phyloP scores from a whole-genome alignment of 2,888 invertebrate species.

The Spatulosminthurus flaviceps region DNA sequence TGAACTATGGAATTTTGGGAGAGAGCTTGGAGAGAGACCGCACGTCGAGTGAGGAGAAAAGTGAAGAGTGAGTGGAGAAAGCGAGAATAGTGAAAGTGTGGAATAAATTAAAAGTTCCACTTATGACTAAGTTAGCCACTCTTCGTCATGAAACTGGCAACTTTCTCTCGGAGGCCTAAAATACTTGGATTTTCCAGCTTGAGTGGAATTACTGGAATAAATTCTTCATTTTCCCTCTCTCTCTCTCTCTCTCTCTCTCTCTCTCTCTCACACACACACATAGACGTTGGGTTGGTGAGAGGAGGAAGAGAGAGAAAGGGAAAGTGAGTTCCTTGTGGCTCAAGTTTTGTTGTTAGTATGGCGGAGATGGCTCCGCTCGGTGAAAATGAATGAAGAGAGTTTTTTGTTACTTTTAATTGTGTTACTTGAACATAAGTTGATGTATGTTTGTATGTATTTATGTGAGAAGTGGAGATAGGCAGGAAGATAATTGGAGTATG shows the following conservation, averaged over 20 bases:
- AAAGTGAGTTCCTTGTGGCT: neutral
- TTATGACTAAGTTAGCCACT: neutral
- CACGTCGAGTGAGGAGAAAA: too few relatives aligned
- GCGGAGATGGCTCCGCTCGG: too few relatives aligned
- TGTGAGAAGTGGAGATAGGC: neutral
- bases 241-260: neutral
- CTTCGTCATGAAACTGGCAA: slow-evolving; percentile 1
- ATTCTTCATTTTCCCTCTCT: slow-evolving; percentile 8
- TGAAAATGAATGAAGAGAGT: slow-evolving; percentile 22
- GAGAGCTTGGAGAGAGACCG: too few relatives aligned
- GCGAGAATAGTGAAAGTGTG: neutral
- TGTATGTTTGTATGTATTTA: neutral
- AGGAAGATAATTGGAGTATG: neutral
- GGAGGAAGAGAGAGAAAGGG: slow-evolving; percentile 4
- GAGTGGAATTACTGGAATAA: neutral
- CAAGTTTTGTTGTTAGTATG: too few relatives aligned
- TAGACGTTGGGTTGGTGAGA: neutral
- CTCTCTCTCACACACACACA: neutral
- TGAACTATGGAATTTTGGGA: too few relatives aligned
- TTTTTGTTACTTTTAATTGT: slow-evolving; percentile 8
- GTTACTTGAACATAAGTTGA: slow-evolving; percentile 3
- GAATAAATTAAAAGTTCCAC: slow-evolving; percentile 4
- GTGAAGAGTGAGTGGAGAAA: neutral
- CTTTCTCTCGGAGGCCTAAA: neutral
- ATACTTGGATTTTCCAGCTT: neutral